Conservation (phyloP, 2,888 invertebrate genomes). For the Gisinianus flammeolus region DNA sequence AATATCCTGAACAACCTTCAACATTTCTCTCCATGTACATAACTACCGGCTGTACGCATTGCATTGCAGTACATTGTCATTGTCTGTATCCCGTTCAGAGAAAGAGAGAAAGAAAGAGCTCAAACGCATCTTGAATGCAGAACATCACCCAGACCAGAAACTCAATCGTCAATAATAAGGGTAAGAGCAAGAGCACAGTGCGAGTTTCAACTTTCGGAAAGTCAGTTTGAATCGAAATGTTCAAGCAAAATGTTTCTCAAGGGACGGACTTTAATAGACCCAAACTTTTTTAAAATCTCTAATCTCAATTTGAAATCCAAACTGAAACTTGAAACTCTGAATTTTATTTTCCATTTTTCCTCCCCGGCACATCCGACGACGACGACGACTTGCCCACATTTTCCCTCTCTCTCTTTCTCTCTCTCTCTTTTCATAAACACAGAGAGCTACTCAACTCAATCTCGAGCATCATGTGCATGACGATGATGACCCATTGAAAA, state of each 20-base stretch:
- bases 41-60: neutral
- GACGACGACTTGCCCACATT: conserved; percentile 1
- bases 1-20: neutral
- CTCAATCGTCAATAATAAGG: conserved; percentile 11
- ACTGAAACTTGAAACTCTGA: conserved; percentile 40
- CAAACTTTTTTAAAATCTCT: conserved; percentile 39
- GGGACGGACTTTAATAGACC: conserved; percentile 43
- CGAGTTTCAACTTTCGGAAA: conserved; percentile 10
- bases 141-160: conserved; percentile 19
- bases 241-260: conserved; percentile 54
- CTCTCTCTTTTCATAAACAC: neutral
- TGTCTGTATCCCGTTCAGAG: neutral
- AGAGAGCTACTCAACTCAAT: neutral
- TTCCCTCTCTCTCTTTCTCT: neutral
- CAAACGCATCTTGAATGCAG: conserved; percentile 32
- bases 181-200: neutral
- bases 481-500: neutral
- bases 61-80: neutral
- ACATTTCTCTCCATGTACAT: too few species aligned
- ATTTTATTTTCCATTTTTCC: conserved; percentile 21
- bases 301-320: conserved; percentile 56
- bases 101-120: too few species aligned
- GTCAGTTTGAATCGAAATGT: conserved; percentile 42
- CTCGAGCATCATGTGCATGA: neutral
- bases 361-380: neutral